Evolutionary conservation across 2,113 vertebrate species (phyloP), one percentile per base, ranked within the genome.

Genomic region (Callipepla californica): DNA sequence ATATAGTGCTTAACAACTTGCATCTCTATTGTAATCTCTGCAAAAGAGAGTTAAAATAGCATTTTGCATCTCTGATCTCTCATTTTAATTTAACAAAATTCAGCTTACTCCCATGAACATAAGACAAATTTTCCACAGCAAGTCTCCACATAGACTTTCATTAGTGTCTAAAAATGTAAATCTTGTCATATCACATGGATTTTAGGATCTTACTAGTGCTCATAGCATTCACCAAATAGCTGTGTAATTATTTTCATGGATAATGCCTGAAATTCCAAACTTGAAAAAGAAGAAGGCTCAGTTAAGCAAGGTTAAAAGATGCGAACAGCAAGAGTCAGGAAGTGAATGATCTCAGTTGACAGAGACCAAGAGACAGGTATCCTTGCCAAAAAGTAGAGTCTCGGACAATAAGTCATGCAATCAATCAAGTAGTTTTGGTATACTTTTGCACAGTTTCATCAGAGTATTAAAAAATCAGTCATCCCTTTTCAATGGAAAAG

Each of bases 401-500:
- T 74, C 42, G 32, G 58, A 87, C 62, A 63, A 77, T 6, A 48
- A 70, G 7, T 7, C 21, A 67, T 21, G 14, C 44, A 32, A 77
- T 88, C 66, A 82, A 30, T 72, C 9, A 53, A 44, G n/a, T 8
- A 66, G 4, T 45, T 78, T 83, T 74, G 21, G 45, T 85, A 53
- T 38, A 50, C n/a, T 84, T 86, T 51, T 2, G 6, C 32, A 38
- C 14, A 42, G 50, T 93, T 89, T 83, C 50, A 90, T 86, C n/a
- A 84, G 30, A 83, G 21, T 86, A 70, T 78, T 94, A 74, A 86
- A 93, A 87, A 83, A 80, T 45, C 68, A 78, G 20, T 59, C 59
- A 67, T 42, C 23, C 9, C 61, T 67, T 89, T 89, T 80, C 73
- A 90, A 4, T 42, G 42, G 50, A 92, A 92, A 88, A 83, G 50